These are phyloP conservation scores for Stenchaetothrips biformis DNA, from an alignment of 2,888 invertebrate genomes.

Conservation along the genomic window DNA sequence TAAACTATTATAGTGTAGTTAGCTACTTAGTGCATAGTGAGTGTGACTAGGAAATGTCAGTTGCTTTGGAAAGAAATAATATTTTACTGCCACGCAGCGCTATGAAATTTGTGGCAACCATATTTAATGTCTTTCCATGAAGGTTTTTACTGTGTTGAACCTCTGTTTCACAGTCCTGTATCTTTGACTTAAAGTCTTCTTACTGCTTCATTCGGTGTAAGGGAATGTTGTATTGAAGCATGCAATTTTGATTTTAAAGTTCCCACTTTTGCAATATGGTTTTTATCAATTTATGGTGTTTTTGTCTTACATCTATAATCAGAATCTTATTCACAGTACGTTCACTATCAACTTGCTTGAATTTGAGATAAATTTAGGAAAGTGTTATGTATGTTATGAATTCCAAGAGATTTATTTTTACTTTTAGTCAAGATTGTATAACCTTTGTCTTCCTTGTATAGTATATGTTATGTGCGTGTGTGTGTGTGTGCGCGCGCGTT, in stretches of 20 bases:
- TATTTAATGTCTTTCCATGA: not conserved
- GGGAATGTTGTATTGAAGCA: not conserved
- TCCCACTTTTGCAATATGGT: not conserved
- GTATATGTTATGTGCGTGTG: not conserved
- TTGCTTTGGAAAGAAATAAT: too few relatives aligned
- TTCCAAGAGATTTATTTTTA: slow-evolving; percentile 25
- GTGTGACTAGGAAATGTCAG: too few relatives aligned
- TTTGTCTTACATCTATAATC: not conserved
- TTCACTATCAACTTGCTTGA: not conserved
- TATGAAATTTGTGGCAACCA: not conserved
- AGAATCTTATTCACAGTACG: not conserved
- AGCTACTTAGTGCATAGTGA: not conserved
- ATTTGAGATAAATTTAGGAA: not conserved
- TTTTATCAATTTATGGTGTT: not conserved
- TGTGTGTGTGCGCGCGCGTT: too few relatives aligned
- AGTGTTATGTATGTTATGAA: slow-evolving; percentile 5
- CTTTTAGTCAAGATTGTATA: not conserved
- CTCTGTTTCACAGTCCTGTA: not conserved
- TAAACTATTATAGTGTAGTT: not conserved
- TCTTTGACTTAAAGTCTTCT: not conserved
- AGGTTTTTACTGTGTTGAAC: not conserved
- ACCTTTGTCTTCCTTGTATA: slow-evolving; percentile 1
- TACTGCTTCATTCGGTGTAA: not conserved
- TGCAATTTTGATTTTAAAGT: not conserved
- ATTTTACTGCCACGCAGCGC: too few relatives aligned